phyloP scores from a whole-genome alignment of 2,797 vertebrate species.

The Muscicapa comitata region DNA sequence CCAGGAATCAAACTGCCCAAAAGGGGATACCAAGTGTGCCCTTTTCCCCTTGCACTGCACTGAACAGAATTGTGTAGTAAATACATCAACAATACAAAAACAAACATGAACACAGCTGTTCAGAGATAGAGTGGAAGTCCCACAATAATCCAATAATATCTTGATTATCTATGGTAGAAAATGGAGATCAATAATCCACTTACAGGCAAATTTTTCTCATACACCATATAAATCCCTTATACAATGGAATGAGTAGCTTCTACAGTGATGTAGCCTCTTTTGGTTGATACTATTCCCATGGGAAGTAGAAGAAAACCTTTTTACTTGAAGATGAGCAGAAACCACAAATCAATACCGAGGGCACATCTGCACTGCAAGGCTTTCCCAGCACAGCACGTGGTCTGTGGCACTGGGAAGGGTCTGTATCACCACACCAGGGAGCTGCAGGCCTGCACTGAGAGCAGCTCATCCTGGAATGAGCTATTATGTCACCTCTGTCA shows the following conservation, averaged over 20 bases:
- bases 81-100: background rate
- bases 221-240: background rate
- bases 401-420: background rate
- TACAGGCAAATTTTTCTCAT: background rate
- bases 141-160: background rate
- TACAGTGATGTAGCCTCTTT: background rate
- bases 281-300: background rate
- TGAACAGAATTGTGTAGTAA: background rate
- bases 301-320: background rate
- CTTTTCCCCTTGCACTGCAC: background rate
- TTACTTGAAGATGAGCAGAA: background rate
- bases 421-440: background rate
- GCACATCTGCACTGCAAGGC: background rate
- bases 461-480: background rate
- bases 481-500: background rate
- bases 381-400: background rate
- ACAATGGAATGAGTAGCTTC: background rate
- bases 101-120: background rate
- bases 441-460: background rate
- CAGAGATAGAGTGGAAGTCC: background rate
- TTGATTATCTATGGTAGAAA: background rate
- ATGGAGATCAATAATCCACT: background rate
- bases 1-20: background rate
- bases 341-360: background rate
- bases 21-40: background rate